A percentile compares a stretch with the other conserved stretches of the same genome.
phyloP scores from a whole-genome alignment of 2,113 vertebrate species.

The Pogona vitticeps region DNA sequence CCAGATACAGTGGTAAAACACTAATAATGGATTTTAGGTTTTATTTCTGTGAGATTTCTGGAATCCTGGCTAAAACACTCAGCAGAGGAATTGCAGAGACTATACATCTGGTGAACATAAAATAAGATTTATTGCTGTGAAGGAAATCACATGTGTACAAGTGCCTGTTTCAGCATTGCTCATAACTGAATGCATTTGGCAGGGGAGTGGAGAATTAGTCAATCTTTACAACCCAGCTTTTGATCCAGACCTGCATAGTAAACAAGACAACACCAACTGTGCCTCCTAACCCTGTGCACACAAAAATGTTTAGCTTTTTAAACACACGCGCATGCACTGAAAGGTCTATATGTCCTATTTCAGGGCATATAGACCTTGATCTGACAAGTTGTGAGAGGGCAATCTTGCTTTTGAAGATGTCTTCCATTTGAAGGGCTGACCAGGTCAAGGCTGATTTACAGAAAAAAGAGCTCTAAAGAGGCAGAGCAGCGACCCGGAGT shows the following conservation, averaged over 20 bases:
- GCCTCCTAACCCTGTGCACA: constrained; percentile 25
- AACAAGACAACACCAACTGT: constrained; percentile 63
- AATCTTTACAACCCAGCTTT: constrained; percentile 64
- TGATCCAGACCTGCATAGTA: constrained; percentile 64
- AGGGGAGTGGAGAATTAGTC: constrained; percentile 60
- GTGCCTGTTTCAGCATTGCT: constrained; percentile 66
- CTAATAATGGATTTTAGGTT: constrained; percentile 37
- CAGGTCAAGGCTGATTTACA: too few species aligned
- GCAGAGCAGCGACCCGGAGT: too few species aligned
- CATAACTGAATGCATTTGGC: constrained; percentile 65
- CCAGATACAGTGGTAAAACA: constrained; percentile 27
- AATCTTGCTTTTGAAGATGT: too few species aligned
- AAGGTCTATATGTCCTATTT: too few species aligned
- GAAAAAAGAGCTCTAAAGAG: too few species aligned
- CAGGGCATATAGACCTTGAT: too few species aligned
- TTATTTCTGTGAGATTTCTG: constrained; percentile 47
- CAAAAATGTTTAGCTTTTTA: constrained; percentile 19
- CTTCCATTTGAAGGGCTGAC: too few species aligned
- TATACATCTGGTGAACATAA: constrained; percentile 55
- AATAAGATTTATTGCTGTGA: constrained; percentile 68
- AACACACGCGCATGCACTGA: neutral
- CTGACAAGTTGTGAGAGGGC: too few species aligned
- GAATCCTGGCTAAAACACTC: constrained; percentile 38
- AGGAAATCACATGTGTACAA: constrained; percentile 64
- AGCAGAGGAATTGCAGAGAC: constrained; percentile 51